Conservation (phyloP, 2,113 vertebrate genomes). For the Circaetus gallicus region DNA sequence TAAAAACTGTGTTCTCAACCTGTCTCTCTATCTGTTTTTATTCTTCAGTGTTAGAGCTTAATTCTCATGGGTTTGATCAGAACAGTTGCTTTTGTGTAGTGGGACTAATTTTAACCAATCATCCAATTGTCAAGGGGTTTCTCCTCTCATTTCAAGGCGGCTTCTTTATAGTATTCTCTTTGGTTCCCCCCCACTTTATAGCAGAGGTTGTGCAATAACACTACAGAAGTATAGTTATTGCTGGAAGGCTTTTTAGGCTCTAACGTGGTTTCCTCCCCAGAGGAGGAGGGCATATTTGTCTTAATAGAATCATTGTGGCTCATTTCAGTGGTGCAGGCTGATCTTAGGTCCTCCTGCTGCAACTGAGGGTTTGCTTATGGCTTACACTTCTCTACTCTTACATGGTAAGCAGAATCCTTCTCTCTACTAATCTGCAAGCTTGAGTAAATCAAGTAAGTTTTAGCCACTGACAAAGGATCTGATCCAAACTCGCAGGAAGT, state of each 20-base stretch:
- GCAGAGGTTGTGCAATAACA: conserved; percentile 36
- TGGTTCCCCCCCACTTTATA: background rate
- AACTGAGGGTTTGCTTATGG: background rate
- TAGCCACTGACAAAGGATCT: background rate
- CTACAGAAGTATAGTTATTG: background rate
- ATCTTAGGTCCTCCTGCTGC: background rate
- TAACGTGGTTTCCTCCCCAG: background rate
- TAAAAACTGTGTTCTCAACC: conserved; percentile 51
- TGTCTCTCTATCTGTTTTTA: conserved; percentile 29
- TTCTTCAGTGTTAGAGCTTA: conserved; percentile 14
- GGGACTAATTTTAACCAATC: conserved; percentile 55
- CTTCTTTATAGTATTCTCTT: conserved; percentile 35
- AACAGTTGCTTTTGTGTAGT: conserved; percentile 19
- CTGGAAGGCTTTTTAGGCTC: conserved; percentile 34
- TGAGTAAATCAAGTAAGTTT: background rate
- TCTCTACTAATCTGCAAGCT: background rate
- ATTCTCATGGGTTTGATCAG: conserved; percentile 47
- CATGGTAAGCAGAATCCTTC: background rate
- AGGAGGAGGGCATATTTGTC: background rate
- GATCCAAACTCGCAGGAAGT: background rate
- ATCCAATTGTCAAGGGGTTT: conserved; percentile 18
- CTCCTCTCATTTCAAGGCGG: conserved; percentile 9
- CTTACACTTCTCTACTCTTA: background rate
- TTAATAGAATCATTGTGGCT: conserved; percentile 9
- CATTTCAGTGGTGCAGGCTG: background rate